Evolutionary conservation across 2,113 vertebrate species (phyloP).

Genomic region (Aix galericulata): DNA sequence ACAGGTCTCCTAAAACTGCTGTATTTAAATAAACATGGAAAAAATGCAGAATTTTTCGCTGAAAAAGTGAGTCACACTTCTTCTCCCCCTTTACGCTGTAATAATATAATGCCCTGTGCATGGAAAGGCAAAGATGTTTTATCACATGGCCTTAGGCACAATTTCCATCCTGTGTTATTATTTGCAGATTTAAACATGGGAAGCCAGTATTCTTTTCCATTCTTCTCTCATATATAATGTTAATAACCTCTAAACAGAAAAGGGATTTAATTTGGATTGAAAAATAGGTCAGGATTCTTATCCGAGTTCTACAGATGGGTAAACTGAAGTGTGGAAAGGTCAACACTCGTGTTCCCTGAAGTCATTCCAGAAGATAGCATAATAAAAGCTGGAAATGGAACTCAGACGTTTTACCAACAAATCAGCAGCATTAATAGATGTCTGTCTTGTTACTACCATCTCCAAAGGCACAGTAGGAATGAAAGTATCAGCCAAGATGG

Average conservation of each 20-base stretch:
- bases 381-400: background rate
- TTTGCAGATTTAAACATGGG: background rate
- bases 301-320: background rate
- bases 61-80: background rate
- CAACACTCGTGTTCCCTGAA: background rate
- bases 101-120: background rate
- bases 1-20: background rate
- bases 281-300: constrained; percentile 17
- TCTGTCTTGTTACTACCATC: background rate
- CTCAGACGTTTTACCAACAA: background rate
- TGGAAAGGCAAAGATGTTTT: background rate
- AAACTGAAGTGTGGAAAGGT: background rate
- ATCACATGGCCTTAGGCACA: background rate
- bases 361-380: background rate
- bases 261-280: background rate
- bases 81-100: background rate
- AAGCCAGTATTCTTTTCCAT: background rate
- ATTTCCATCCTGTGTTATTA: background rate
- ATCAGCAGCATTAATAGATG: background rate
- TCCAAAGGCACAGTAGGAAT: background rate
- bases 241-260: background rate
- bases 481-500: background rate
- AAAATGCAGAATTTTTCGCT: background rate
- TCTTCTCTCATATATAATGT: background rate
- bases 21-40: background rate